Base-by-base conservation (phyloP, 2,888 invertebrate species). In the Lordiphosa fenestrarum region DNA sequence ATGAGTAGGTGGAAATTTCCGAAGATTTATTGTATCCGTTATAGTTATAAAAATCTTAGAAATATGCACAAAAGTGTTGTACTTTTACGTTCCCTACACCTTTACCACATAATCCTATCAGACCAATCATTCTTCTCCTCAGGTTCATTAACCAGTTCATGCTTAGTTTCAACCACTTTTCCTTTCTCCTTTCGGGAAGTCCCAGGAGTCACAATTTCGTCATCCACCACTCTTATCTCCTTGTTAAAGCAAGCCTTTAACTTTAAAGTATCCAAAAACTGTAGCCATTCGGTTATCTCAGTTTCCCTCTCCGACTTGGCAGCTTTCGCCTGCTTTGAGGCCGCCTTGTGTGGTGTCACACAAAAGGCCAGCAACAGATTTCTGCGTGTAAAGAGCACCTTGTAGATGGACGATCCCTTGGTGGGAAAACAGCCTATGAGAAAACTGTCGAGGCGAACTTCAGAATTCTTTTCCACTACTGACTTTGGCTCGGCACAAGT, bases 291-390 rank as follows among this genome's bases (percentile, higher is more conserved):
- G 0, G 6, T 5, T 1, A 55, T 33, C 3, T 42, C 10, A 0
- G 7, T 21, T 0, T 12, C 2, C 2, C 4, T 10, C 0, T 47
- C 4, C 4, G 3, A 2, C 0, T 3, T 0, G 4, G 19, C 0
- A 6, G 1, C 12, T 4, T 38, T 53, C 0, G 25, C 0, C 1
- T 38, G 21, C 4, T 13, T 5, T 4, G 0, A 0, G 1, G 5
- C 4, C 19, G 7, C 7, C 3, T 15, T n/a, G 1, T 6, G 2
- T n/a, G 12, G 21, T 2, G 9, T 10, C 5, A 59, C 74, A 36
- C 71, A 67, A 25, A 60, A 55, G 0, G 57, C 69, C 4, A 77
- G 13, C 1, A 77, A 10, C 4, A 77, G 40, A 48, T 80, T 83
- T 1, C 70, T 51, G 2, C 52, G 39, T 0, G 65, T 66, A 1